A percentile compares a stretch with the other conserved stretches of the same genome.
These are phyloP conservation scores for Sepiola atlantica DNA, from an alignment of 2,888 invertebrate species.

Conservation along the genomic window DNA sequence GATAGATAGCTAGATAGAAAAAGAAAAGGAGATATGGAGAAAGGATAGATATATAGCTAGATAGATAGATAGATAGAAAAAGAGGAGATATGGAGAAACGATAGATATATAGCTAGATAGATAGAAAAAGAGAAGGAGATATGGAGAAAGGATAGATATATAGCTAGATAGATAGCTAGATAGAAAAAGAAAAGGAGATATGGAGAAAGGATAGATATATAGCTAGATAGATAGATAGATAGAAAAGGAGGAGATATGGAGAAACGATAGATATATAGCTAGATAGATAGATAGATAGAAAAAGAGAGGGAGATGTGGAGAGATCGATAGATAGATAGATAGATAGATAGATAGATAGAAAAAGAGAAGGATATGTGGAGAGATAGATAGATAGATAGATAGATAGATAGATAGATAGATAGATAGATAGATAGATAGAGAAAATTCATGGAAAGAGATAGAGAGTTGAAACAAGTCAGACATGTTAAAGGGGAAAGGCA, in stretches of 20 bases:
- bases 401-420: not conserved
- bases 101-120: not conserved
- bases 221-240: not conserved
- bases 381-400: not conserved
- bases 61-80: not conserved
- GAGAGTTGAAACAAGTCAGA: too few species aligned
- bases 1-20: too few species aligned
- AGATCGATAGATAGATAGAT: too few species aligned
- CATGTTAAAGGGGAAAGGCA: too few species aligned
- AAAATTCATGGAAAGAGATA: not conserved
- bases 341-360: too few species aligned
- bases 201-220: not conserved
- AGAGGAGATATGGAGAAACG: not conserved
- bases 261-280: not conserved
- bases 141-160: not conserved
- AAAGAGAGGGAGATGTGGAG: not conserved
- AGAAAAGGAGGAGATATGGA: too few species aligned
- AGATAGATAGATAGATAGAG: not conserved
- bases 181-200: too few species aligned
- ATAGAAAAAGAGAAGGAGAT: not conserved
- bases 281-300: not conserved
- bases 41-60: not conserved
- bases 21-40: too few species aligned
- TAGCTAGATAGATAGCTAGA: not conserved
- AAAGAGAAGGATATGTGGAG: too few species aligned